Evolutionary conservation across 2,113 vertebrate genomes (phyloP).

Genomic region (Nothobranchius kuhntae): DNA sequence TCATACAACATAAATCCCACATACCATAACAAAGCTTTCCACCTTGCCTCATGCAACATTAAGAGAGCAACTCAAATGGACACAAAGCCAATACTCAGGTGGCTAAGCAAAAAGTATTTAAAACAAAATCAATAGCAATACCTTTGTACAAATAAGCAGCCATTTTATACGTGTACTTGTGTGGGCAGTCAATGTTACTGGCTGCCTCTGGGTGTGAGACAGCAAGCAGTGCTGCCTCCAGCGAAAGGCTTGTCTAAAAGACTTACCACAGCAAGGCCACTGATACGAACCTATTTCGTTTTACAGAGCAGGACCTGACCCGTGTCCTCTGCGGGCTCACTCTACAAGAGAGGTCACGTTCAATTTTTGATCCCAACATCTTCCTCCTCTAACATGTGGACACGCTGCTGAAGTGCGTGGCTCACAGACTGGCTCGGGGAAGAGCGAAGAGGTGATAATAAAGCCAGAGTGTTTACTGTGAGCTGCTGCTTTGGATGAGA

Average conservation of each 20-base stretch:
- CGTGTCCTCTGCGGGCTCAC: conserved; percentile 37
- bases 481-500: conserved; percentile 58
- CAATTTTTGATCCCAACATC: conserved; percentile 56
- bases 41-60: conserved; percentile 44
- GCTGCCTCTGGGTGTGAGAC: conserved; percentile 48
- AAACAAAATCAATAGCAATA: conserved; percentile 77
- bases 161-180: conserved; percentile 65
- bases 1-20: conserved; percentile 42
- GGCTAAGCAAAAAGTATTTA: conserved; percentile 70
- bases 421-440: conserved; percentile 54
- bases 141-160: conserved; percentile 67
- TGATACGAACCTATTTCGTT: conserved; percentile 28
- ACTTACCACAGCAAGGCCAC: conserved; percentile 42
- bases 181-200: conserved; percentile 66
- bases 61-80: conserved; percentile 65
- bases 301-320: conserved; percentile 55
- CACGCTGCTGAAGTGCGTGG: conserved; percentile 49
- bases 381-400: conserved; percentile 58
- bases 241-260: conserved; percentile 49
- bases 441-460: conserved; percentile 69
- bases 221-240: conserved; percentile 42
- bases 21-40: conserved; percentile 31
- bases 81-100: conserved; percentile 72
- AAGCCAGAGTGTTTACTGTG: conserved; percentile 67
- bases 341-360: conserved; percentile 47